Percentiles rank a stretch among this genome's conserved stretches.
Evolutionary conservation across 2,888 invertebrate genomes (phyloP).

Genomic region (Cordilura impudica): DNA sequence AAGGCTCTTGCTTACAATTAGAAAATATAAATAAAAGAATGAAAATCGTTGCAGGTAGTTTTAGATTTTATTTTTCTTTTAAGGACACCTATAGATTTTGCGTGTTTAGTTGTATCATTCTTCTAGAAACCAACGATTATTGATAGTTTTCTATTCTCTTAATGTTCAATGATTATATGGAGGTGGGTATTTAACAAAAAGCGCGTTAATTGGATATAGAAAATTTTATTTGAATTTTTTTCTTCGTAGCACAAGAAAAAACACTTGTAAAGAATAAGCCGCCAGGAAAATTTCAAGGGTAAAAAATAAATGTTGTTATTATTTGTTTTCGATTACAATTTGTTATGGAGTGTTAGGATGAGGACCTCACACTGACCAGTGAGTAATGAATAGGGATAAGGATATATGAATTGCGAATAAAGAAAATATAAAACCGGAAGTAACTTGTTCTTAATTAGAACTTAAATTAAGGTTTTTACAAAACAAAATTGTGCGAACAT

Average conservation of each 20-base stretch:
- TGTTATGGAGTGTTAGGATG: constrained; percentile 38
- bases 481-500: neutral
- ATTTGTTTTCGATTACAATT: constrained; percentile 53
- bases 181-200: constrained; percentile 52
- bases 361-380: constrained; percentile 59
- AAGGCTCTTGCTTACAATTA: constrained; percentile 6
- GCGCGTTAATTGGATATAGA: constrained; percentile 53
- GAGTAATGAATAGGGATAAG: neutral
- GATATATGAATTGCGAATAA: neutral
- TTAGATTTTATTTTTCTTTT: neutral
- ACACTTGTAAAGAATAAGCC: constrained; percentile 29
- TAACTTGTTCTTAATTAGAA: neutral
- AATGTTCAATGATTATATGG: constrained; percentile 42
- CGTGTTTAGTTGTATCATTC: neutral
- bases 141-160: neutral
- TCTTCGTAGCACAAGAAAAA: neutral
- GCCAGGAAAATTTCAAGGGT: constrained; percentile 32
- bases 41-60: neutral
- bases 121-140: constrained; percentile 35
- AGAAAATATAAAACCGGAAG: neutral
- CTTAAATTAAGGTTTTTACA: neutral
- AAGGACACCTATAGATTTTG: neutral
- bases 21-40: neutral
- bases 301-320: constrained; percentile 33
- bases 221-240: constrained; percentile 11